Evolutionary conservation across 2,797 vertebrate genomes (phyloP), one percentile per base, ranked within the genome.

Genomic region (Onychomys leucogaster): DNA sequence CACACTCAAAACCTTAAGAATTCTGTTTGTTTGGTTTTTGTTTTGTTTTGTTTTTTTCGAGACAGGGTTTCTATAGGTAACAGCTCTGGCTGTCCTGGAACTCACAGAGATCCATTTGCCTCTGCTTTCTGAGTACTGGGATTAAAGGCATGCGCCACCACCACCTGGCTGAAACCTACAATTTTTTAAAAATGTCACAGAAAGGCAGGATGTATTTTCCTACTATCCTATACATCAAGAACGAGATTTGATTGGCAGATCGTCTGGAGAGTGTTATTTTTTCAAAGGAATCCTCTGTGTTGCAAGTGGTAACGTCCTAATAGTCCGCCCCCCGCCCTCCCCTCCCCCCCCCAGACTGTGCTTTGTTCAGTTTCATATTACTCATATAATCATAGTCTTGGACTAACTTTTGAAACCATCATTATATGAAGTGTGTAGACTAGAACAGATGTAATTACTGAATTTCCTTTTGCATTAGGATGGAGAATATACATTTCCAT

Each of bases 221-320:
- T 95, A 83, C 82, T 84, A 92, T 80, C 52, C 75, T 69, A 90
- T 90, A 81, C 13, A 65, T 49, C 32, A 89, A 82, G 55, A 90
- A 92, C 76, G 78, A 94, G 19, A 87, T 71, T 69, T 57, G 52
- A 2, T 76, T 92, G 83, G 52, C 59, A 83, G 75, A 86, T 52
- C 61, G 19, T 65, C 52, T 67, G 80, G 85, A 94, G 55, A 86
- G 10, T 34, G 63, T 80, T 65, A 77, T 41, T 34, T 93, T 96
- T 96, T 95, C 77, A 63, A 84, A 96, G 34, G 41, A 94, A 86
- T 92, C 41, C 13, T 94, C 49, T 96, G 6, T 49, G 78, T 94
- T 37, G 87, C 85, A 89, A 94, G 92, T 14, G 43, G 34, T 65
- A 91, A 80, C 95, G 52, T 71, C 86, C 63, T 92, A 77, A 52